phyloP scores from a whole-genome alignment of 2,113 vertebrate genomes.

The Chlamydotis undulata region DNA sequence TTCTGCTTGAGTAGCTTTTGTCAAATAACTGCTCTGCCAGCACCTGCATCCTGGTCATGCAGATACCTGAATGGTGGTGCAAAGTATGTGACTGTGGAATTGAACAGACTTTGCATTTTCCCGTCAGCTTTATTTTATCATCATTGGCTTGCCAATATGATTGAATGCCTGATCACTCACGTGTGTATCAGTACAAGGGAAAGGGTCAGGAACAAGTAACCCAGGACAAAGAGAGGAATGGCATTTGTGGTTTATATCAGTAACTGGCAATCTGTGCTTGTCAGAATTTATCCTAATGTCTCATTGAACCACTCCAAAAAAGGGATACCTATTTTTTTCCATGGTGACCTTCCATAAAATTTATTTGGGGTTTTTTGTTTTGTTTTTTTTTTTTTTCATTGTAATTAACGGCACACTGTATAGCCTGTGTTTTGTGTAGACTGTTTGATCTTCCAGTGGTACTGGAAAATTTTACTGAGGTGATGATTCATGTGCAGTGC shows the following conservation, averaged over 20 bases:
- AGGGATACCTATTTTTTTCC: background rate
- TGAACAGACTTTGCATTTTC: background rate
- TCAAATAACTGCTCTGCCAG: background rate
- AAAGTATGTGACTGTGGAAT: background rate
- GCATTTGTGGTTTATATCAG: background rate
- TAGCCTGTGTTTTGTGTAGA: background rate
- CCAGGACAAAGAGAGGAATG: background rate
- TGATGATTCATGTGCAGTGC: background rate
- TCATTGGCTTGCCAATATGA: background rate
- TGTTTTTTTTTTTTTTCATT: background rate
- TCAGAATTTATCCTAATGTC: background rate
- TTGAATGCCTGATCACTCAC: background rate
- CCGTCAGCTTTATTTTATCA: background rate
- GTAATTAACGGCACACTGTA: background rate
- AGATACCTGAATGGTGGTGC: background rate
- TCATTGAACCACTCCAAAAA: background rate
- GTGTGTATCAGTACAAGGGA: background rate
- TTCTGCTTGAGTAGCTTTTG: constrained; percentile 17
- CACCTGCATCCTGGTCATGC: background rate
- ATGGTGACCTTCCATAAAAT: background rate
- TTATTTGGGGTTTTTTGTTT: background rate
- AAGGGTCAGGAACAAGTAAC: background rate
- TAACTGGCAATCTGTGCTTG: background rate
- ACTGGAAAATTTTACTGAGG: background rate
- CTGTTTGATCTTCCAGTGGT: background rate